A percentile compares a stretch with the other conserved stretches of the same genome.
Conservation (phyloP, 2,113 vertebrate genomes). For the Sylvia atricapilla region DNA sequence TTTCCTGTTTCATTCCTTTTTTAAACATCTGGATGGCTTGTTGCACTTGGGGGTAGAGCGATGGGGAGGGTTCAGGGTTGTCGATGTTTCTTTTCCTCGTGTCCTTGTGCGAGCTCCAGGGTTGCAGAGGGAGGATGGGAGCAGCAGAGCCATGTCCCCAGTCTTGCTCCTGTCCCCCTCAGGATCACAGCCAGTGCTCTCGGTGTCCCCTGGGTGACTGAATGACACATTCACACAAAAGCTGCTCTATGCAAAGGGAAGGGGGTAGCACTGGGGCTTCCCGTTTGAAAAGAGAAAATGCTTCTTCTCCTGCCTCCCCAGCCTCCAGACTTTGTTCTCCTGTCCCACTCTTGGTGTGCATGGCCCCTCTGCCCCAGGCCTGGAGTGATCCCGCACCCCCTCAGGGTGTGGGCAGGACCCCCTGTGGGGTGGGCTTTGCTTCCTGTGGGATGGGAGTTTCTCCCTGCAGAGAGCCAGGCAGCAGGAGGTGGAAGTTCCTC, state of each 20-base stretch:
- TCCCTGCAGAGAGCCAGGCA: neutral
- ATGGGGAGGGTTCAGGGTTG: neutral
- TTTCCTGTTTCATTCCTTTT: slow-evolving; percentile 41
- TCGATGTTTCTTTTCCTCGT: neutral
- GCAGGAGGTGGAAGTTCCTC: neutral
- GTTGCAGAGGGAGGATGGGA: neutral
- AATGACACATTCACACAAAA: neutral
- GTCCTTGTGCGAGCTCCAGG: neutral
- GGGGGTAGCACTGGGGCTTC: neutral
- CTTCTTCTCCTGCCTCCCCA: neutral
- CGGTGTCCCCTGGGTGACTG: neutral
- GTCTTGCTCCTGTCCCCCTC: neutral
- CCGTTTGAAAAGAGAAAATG: neutral
- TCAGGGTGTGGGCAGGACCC: neutral
- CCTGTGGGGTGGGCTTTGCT: neutral
- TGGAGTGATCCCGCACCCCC: neutral
- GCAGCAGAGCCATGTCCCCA: neutral
- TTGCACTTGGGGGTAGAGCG: neutral
- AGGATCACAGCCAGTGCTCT: neutral
- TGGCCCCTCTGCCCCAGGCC: neutral
- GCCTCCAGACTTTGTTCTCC: neutral
- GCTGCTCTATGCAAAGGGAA: slow-evolving; percentile 45
- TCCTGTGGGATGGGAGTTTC: neutral
- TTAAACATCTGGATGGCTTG: slow-evolving; percentile 22
- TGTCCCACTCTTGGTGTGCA: neutral